Conservation (phyloP, 2,113 vertebrate genomes). For the Odontesthes bonariensis region DNA sequence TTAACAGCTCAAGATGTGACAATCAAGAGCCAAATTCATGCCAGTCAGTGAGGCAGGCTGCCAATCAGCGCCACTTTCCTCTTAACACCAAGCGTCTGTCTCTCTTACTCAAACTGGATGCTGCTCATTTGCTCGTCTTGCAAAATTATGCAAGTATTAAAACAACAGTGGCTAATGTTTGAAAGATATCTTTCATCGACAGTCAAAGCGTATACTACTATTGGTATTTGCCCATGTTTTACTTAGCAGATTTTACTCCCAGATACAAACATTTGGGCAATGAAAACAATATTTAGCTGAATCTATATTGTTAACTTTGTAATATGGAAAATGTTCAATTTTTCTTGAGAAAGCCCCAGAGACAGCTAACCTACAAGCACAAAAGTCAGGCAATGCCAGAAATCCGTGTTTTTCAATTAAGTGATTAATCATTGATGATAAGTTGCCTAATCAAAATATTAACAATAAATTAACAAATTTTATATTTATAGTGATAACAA, state of each 20-base stretch:
- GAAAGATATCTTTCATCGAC: slow-evolving; percentile 27
- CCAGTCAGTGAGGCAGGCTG: slow-evolving; percentile 57
- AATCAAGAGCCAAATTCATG: slow-evolving; percentile 53
- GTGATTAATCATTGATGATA: too few relatives aligned
- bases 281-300: neutral
- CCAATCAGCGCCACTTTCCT: slow-evolving; percentile 65
- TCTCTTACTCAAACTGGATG: slow-evolving; percentile 42
- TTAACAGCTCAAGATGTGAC: slow-evolving; percentile 42
- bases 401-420: too few relatives aligned
- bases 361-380: neutral
- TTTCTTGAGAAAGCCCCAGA: neutral
- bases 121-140: slow-evolving; percentile 59
- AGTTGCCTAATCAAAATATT: neutral
- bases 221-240: neutral
- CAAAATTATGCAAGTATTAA: slow-evolving; percentile 40
- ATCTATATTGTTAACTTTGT: neutral
- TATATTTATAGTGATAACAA: too few relatives aligned
- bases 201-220: neutral
- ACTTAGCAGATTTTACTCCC: neutral
- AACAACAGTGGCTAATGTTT: slow-evolving; percentile 14
- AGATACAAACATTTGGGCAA: neutral
- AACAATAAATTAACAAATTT: neutral
- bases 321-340: neutral
- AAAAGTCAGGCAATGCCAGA: too few relatives aligned
- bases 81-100: slow-evolving; percentile 53